These are phyloP conservation scores for Oenanthe oenanthe DNA, from an alignment of 2,113 vertebrate species.

Conservation along the genomic window DNA sequence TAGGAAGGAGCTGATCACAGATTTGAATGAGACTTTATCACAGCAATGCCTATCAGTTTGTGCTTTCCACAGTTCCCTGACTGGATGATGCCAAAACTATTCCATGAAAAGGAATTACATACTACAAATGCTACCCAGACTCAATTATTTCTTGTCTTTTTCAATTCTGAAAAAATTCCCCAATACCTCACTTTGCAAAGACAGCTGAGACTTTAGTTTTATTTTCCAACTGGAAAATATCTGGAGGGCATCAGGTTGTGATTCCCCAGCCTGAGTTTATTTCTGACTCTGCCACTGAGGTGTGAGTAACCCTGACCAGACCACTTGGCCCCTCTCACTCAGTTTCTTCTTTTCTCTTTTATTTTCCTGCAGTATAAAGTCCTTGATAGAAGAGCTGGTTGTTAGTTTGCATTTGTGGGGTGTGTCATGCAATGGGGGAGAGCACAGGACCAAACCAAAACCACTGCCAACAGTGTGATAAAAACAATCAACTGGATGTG, in stretches of 20 bases:
- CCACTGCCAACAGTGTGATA: neutral
- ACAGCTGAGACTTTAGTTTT: neutral
- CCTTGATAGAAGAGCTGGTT: neutral
- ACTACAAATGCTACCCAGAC: neutral
- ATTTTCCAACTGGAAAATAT: neutral
- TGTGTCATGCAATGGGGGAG: neutral
- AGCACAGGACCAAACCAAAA: neutral
- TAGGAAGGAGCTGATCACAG: neutral
- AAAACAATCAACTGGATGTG: neutral
- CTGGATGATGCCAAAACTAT: neutral
- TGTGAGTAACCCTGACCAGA: constrained; percentile 30
- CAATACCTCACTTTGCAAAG: neutral
- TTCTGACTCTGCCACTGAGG: neutral
- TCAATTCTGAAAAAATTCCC: neutral
- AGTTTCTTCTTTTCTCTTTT: neutral
- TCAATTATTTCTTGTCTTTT: neutral
- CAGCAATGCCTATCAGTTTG: neutral
- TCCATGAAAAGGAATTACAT: neutral
- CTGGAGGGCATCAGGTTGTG: neutral
- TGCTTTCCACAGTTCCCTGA: neutral
- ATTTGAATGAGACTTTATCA: neutral
- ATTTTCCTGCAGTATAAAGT: neutral
- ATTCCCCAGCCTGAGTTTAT: neutral
- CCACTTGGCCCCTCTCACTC: neutral
- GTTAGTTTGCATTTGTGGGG: neutral